A percentile compares a stretch with the other conserved stretches of the same genome.
Conservation (phyloP, 2,797 vertebrate species). For the Limosa lapponica region DNA sequence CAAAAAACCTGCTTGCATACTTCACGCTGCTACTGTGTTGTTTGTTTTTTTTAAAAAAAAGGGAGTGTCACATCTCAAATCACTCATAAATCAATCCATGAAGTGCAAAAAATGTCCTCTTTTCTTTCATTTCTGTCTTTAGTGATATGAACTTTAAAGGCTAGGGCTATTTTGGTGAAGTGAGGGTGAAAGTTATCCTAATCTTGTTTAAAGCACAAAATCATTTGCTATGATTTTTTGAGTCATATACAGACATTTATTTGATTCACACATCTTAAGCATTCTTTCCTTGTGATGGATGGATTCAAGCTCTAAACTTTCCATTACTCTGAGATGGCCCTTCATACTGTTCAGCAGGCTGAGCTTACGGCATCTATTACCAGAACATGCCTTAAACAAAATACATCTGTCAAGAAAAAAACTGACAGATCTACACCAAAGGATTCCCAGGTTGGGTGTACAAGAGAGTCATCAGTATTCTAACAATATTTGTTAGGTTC, state of each 20-base stretch:
- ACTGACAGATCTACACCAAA: conserved; percentile 22
- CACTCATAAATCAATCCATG: neutral
- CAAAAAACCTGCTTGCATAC: neutral
- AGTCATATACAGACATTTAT: neutral
- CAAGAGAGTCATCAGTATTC: neutral
- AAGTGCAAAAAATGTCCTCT: neutral
- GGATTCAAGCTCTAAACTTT: conserved; percentile 14
- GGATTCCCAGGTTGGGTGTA: neutral
- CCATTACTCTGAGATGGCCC: conserved; percentile 30
- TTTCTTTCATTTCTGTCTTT: neutral
- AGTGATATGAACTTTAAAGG: neutral
- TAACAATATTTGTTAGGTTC: neutral
- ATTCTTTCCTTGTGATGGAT: conserved; percentile 36
- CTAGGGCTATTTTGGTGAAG: neutral
- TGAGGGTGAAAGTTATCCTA: neutral
- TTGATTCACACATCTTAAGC: neutral
- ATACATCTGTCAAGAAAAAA: conserved; percentile 33
- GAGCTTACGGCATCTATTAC: conserved; percentile 27
- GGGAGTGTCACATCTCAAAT: neutral
- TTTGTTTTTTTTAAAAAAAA: neutral
- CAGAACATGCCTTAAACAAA: conserved; percentile 40
- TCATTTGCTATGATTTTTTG: conserved; percentile 28
- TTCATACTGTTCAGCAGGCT: conserved; percentile 8
- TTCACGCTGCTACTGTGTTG: neutral
- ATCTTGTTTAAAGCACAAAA: conserved; percentile 3